phyloP scores from a whole-genome alignment of 2,888 invertebrate genomes.

The Lithophane socia region DNA sequence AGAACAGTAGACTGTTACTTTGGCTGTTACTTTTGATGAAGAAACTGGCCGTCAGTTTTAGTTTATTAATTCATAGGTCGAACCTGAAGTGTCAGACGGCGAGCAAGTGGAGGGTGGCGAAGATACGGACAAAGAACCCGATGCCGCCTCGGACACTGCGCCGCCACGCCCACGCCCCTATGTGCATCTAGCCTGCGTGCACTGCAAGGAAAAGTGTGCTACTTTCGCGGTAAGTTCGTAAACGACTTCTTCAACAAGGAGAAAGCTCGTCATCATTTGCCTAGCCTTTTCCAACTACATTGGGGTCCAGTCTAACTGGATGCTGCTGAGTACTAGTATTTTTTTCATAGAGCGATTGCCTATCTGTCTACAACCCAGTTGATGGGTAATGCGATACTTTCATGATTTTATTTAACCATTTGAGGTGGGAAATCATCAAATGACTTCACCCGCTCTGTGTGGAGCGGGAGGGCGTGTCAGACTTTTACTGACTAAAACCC shows the following conservation, averaged over 20 bases:
- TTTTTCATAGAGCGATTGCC: neutral
- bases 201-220: constrained; percentile 93
- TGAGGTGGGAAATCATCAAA: too few relatives aligned
- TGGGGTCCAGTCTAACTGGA: neutral
- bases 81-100: constrained; percentile 82
- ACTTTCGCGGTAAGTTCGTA: constrained; percentile 92
- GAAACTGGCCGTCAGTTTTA: too few relatives aligned
- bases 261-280: neutral
- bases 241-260: neutral
- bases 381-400: neutral
- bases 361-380: neutral
- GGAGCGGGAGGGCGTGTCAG: too few relatives aligned
- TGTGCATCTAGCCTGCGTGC: constrained; percentile 94
- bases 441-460: too few relatives aligned
- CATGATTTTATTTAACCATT: too few relatives aligned
- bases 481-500: too few relatives aligned
- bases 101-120: constrained; percentile 86
- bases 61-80: constrained; percentile 69
- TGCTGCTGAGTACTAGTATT: neutral
- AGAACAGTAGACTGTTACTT: too few relatives aligned
- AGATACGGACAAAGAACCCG: constrained; percentile 90
- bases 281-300: neutral
- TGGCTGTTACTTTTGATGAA: too few relatives aligned
- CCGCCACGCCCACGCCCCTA: constrained; percentile 90
- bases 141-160: constrained; percentile 87